phyloP scores from a whole-genome alignment of 2,113 vertebrate species.

The Gasterosteus nipponicus region DNA sequence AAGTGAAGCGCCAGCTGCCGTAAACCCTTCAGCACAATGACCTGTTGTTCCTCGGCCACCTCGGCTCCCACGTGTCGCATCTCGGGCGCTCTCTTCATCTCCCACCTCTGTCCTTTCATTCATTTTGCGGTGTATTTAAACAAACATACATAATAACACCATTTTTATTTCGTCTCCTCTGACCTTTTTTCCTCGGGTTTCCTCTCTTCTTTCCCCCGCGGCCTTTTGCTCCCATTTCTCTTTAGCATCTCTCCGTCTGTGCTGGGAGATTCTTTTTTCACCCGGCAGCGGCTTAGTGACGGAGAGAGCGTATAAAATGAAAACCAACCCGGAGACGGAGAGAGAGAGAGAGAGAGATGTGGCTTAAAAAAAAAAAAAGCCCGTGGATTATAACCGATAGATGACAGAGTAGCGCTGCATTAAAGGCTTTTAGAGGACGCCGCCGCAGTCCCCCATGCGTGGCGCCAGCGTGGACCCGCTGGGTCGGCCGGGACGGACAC shows the following conservation, averaged over 20 bases:
- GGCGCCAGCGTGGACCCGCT: constrained; percentile 2
- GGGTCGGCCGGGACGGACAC: too few species aligned
- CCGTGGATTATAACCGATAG: constrained; percentile 65
- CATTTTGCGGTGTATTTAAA: background rate
- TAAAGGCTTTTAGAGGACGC: constrained; percentile 65
- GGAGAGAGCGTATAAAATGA: constrained; percentile 24
- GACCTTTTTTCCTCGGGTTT: constrained; percentile 30
- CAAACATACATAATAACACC: background rate
- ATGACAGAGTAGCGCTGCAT: constrained; percentile 58
- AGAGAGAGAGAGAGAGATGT: constrained; percentile 12
- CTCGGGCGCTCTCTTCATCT: constrained; percentile 35
- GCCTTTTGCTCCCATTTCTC: constrained; percentile 38
- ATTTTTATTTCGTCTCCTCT: constrained; percentile 25
- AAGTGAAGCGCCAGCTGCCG: constrained; percentile 37
- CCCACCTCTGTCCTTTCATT: background rate
- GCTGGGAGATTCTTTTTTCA: constrained; percentile 17
- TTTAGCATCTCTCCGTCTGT: constrained; percentile 50
- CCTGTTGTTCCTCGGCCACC: constrained; percentile 43
- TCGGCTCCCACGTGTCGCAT: constrained; percentile 32
- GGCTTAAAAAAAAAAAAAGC: constrained; percentile 40
- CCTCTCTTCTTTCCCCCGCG: constrained; percentile 27
- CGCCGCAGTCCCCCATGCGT: constrained; percentile 67
- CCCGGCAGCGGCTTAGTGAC: constrained; percentile 34
- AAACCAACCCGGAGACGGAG: constrained; percentile 26
- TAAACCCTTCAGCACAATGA: constrained; percentile 47